Percentiles rank a stretch among this genome's conserved stretches.
Evolutionary conservation across 1,140 invertebrate species (phyloP).

Genomic region (Hermetia illucens): DNA sequence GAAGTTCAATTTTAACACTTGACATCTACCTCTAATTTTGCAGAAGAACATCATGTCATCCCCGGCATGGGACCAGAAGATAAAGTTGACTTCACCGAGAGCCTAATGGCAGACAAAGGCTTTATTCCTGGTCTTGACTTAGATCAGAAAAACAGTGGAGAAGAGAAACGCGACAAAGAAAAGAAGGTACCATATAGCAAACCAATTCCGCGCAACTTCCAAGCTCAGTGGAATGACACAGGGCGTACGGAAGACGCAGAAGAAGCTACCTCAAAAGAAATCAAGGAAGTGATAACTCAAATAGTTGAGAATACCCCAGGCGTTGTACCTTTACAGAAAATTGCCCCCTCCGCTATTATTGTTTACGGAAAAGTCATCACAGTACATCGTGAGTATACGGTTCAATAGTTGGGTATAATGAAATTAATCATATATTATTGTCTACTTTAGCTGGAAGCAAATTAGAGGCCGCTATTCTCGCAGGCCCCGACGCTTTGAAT

Average conservation of each 20-base stretch:
- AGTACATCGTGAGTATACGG: constrained; percentile 45
- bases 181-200: constrained; percentile 88
- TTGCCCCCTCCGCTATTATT: constrained; percentile 60
- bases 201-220: constrained; percentile 89
- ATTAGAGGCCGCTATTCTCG: constrained; percentile 53
- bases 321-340: constrained; percentile 50
- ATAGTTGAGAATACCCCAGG: constrained; percentile 56
- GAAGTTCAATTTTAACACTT: not conserved
- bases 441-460: constrained; percentile 51
- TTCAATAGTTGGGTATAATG: constrained; percentile 1
- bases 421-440: constrained; percentile 2
- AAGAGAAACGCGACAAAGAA: constrained; percentile 51
- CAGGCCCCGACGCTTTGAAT: constrained; percentile 59
- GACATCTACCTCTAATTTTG: too few relatives aligned
- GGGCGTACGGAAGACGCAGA: constrained; percentile 30
- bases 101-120: constrained; percentile 36
- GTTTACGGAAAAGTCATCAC: constrained; percentile 63
- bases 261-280: constrained; percentile 35
- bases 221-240: constrained; percentile 87
- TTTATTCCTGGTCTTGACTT: constrained; percentile 78
- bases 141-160: constrained; percentile 43
- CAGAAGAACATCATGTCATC: constrained; percentile 64
- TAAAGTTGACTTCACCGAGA: constrained; percentile 51
- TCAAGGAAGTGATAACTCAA: constrained; percentile 49
- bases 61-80: constrained; percentile 85